Evolutionary conservation across 92 coral and sea anemone genomes (phyloP).

Genomic region (Meandrina meandrites): DNA sequence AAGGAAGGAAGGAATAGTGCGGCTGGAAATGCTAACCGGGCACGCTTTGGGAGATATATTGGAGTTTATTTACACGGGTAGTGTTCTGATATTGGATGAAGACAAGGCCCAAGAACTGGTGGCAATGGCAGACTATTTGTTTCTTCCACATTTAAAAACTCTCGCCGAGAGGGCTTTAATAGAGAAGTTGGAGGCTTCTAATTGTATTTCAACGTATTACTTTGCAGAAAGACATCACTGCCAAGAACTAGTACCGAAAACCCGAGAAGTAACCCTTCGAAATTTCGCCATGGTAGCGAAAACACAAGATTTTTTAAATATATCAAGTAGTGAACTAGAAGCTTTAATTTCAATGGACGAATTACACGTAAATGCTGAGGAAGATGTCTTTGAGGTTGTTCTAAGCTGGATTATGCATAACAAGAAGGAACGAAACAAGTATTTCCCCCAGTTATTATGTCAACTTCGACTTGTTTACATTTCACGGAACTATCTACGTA

Average conservation of each 20-base stretch:
- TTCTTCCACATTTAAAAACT: not conserved
- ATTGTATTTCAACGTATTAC: not conserved
- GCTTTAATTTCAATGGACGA: constrained; percentile 3
- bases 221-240: not conserved
- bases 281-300: not conserved
- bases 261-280: not conserved
- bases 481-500: not conserved
- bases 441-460: not conserved
- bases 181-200: not conserved
- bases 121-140: constrained; percentile 7
- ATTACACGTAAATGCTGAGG: not conserved
- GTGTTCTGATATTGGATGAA: not conserved
- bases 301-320: not conserved
- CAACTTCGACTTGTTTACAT: not conserved
- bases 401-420: not conserved
- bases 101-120: not conserved
- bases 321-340: not conserved
- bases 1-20: not conserved
- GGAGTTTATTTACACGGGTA: constrained; percentile 2
- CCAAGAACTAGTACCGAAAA: not conserved
- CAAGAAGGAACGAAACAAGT: not conserved
- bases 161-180: not conserved
- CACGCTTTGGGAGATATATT: not conserved
- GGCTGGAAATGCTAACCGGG: constrained; percentile 5
- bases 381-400: constrained; percentile 2